Evolutionary conservation across 2,113 vertebrate species (phyloP).

Genomic region (Cnemophilus loriae): DNA sequence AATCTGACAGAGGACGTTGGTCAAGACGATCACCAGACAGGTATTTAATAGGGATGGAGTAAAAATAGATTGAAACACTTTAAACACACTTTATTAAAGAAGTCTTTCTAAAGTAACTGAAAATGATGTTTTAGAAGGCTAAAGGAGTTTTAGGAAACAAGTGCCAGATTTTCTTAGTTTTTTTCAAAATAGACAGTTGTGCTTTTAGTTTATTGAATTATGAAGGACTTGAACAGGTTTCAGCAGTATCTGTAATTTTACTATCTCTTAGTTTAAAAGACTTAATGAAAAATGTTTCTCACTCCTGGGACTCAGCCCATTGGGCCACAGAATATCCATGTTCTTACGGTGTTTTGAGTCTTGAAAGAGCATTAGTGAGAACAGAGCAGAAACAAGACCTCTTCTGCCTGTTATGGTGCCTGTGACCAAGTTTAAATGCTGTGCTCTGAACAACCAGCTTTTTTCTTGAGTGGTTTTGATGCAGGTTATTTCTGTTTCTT

Average conservation of each 20-base stretch:
- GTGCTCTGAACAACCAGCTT: background rate
- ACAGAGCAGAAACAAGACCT: background rate
- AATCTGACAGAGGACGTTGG: slow-evolving; percentile 96
- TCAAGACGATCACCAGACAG: slow-evolving; percentile 93
- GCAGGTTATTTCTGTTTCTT: background rate
- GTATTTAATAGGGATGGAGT: slow-evolving; percentile 68
- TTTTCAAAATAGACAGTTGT: background rate
- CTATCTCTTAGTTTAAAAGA: background rate
- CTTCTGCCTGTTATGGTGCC: background rate
- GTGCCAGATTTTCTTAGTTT: background rate
- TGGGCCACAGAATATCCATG: background rate
- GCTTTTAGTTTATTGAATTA: background rate
- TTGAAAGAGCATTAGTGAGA: background rate
- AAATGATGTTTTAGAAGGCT: background rate
- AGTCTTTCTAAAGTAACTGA: background rate
- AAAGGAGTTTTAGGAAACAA: background rate
- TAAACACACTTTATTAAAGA: background rate
- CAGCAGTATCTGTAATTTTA: background rate
- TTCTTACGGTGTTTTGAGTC: background rate
- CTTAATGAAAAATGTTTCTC: background rate
- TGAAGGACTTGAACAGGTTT: background rate
- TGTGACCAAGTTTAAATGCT: slow-evolving; percentile 43
- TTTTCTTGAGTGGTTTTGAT: background rate
- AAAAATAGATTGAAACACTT: background rate
- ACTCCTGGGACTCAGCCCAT: slow-evolving; percentile 6